phyloP scores from a whole-genome alignment of 2,888 invertebrate species.

The Iselma pallidipennis region DNA sequence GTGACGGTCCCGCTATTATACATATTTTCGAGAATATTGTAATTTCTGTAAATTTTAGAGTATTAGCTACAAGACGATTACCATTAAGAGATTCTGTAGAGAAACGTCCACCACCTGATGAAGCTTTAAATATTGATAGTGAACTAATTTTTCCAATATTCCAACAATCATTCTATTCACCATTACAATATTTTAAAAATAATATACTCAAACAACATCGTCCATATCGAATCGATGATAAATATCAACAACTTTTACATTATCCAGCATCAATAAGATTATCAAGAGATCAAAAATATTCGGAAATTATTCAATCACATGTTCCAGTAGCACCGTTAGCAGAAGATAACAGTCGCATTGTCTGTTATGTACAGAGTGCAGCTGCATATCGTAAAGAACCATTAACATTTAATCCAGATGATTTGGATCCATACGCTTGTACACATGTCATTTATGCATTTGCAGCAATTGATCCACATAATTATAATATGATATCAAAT shows the following conservation, averaged over 20 bases:
- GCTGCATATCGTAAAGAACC: constrained; percentile 70
- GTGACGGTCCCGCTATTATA: no score
- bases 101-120: constrained; percentile 58
- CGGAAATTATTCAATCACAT: constrained; percentile 12
- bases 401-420: constrained; percentile 65
- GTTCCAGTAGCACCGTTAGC: background rate
- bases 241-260: constrained; percentile 42
- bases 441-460: constrained; percentile 77
- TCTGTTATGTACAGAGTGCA: constrained; percentile 73
- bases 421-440: constrained; percentile 69
- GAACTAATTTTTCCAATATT: constrained; percentile 22
- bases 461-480: constrained; percentile 70
- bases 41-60: background rate
- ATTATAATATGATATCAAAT: constrained; percentile 63
- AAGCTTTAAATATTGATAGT: constrained; percentile 38
- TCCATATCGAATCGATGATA: constrained; percentile 46
- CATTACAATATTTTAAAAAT: constrained; percentile 24
- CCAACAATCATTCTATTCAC: background rate
- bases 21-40: no score
- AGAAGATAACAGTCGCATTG: constrained; percentile 55
- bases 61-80: constrained; percentile 56
- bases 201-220: constrained; percentile 8
- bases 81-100: constrained; percentile 76
- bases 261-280: constrained; percentile 31
- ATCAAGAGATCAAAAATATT: background rate